A percentile compares a stretch with the other conserved stretches of the same genome.
phyloP scores from a whole-genome alignment of 1,140 invertebrate species.

The Telenomus remus region DNA sequence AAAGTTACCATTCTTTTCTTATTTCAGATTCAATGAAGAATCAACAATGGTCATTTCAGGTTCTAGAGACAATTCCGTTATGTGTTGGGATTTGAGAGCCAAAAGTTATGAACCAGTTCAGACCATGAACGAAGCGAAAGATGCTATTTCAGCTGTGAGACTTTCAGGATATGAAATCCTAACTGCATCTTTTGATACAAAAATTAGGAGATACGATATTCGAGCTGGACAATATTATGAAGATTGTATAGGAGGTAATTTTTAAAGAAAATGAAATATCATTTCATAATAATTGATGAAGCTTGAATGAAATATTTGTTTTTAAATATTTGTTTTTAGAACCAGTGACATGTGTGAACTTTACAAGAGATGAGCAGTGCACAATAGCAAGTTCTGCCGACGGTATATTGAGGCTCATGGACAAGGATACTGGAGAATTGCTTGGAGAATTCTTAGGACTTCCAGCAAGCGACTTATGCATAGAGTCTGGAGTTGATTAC shows the following conservation, averaged over 20 bases:
- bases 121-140: conserved; percentile 92
- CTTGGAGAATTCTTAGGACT: conserved; percentile 88
- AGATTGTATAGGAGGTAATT: conserved; percentile 89
- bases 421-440: conserved; percentile 91
- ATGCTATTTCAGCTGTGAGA: conserved; percentile 90
- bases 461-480: conserved; percentile 84
- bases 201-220: conserved; percentile 92
- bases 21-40: conserved; percentile 91
- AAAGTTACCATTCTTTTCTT: too few species aligned
- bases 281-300: too few species aligned
- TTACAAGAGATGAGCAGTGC: conserved; percentile 92
- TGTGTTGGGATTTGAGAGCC: conserved; percentile 91
- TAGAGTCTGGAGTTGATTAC: conserved; percentile 89
- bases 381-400: conserved; percentile 89
- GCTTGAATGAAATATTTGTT: too few species aligned
- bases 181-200: conserved; percentile 92
- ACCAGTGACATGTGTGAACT: conserved; percentile 83
- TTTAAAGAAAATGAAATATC: not conserved
- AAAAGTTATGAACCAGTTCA: conserved; percentile 86
- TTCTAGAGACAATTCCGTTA: conserved; percentile 92
- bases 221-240: conserved; percentile 86
- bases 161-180: conserved; percentile 94
- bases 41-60: conserved; percentile 93
- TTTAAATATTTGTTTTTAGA: conserved; percentile 74
- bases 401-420: conserved; percentile 87